phyloP scores from a whole-genome alignment of 2,888 invertebrate genomes.

The Horisme vitalbata region DNA sequence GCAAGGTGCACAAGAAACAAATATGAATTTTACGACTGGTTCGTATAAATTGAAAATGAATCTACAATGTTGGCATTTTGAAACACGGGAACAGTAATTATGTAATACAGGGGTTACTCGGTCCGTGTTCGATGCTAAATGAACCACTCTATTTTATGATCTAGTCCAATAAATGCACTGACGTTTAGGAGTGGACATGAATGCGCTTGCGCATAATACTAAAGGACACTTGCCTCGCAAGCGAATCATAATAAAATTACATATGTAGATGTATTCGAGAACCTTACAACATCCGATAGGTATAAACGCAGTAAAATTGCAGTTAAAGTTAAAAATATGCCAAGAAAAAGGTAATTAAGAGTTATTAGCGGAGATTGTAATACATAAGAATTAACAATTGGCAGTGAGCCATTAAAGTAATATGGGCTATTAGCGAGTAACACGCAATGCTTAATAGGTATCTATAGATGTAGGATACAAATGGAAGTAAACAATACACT shows the following conservation, averaged over 20 bases:
- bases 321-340: slow-evolving; percentile 44
- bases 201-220: slow-evolving; percentile 53
- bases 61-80: slow-evolving; percentile 48
- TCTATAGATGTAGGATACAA: slow-evolving; percentile 10
- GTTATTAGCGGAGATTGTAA: slow-evolving; percentile 22
- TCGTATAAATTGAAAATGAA: slow-evolving; percentile 50
- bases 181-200: slow-evolving; percentile 52
- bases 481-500: too few relatives aligned
- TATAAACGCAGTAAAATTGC: slow-evolving; percentile 46
- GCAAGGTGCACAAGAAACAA: slow-evolving; percentile 47
- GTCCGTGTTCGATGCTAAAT: slow-evolving; percentile 60
- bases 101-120: slow-evolving; percentile 62
- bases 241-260: slow-evolving; percentile 65
- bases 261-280: slow-evolving; percentile 60
- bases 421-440: slow-evolving; percentile 19
- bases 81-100: slow-evolving; percentile 50
- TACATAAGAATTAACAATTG: slow-evolving; percentile 29
- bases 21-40: slow-evolving; percentile 55
- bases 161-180: slow-evolving; percentile 64
- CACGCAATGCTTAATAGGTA: slow-evolving; percentile 13
- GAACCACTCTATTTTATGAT: slow-evolving; percentile 72
- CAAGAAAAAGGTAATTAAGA: slow-evolving; percentile 37
- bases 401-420: slow-evolving; percentile 25
- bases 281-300: slow-evolving; percentile 43
- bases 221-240: slow-evolving; percentile 72